phyloP scores from a whole-genome alignment of 92 coral and sea anemone species.

The Blastomussa wellsi region DNA sequence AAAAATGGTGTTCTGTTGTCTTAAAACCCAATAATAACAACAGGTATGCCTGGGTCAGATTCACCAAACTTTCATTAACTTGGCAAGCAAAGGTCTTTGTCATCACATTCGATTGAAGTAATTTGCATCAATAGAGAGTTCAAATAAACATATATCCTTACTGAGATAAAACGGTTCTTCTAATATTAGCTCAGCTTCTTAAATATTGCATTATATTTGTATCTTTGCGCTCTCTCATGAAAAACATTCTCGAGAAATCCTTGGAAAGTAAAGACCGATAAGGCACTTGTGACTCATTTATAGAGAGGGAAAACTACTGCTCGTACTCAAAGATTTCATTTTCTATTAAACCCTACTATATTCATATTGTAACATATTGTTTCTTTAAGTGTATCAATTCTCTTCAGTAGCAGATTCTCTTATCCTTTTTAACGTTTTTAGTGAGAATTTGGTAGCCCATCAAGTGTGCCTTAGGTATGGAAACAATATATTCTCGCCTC shows the following conservation, averaged over 20 bases:
- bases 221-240: background rate
- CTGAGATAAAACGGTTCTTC: slow-evolving; percentile 4
- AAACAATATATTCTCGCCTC: background rate
- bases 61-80: background rate
- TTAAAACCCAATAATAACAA: background rate
- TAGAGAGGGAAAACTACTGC: background rate
- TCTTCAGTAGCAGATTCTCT: background rate
- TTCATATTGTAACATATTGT: background rate
- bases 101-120: slow-evolving; percentile 12
- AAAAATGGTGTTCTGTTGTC: background rate
- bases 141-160: slow-evolving; percentile 20
- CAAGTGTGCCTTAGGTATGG: background rate
- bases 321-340: background rate
- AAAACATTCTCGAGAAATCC: background rate
- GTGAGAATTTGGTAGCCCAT: background rate
- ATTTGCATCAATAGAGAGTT: background rate
- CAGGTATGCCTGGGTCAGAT: slow-evolving; percentile 15
- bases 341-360: background rate
- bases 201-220: background rate
- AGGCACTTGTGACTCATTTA: no score
- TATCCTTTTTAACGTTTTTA: no score
- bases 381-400: background rate
- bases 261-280: background rate
- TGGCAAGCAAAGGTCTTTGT: slow-evolving; percentile 5
- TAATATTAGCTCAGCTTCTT: slow-evolving; percentile 2